Evolutionary conservation across 2,113 vertebrate genomes (phyloP).

Genomic region (Catharus bicknelli): DNA sequence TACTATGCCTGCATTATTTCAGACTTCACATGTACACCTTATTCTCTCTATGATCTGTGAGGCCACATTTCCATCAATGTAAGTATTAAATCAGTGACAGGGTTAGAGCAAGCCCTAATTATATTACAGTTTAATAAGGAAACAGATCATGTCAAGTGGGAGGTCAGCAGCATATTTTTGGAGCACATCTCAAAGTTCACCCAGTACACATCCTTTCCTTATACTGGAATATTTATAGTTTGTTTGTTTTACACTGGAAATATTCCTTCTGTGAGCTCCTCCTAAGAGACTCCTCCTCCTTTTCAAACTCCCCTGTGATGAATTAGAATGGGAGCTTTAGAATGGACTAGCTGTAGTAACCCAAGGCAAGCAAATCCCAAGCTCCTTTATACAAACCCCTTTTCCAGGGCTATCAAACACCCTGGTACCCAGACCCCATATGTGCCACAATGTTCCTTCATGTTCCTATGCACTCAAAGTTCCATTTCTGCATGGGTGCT

Average conservation of each 20-base stretch:
- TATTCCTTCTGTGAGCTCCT: background rate
- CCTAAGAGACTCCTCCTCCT: background rate
- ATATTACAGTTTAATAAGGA: constrained; percentile 56
- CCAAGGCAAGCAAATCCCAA: background rate
- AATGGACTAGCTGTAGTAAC: background rate
- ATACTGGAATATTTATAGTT: constrained; percentile 50
- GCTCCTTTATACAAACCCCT: background rate
- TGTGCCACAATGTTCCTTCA: background rate
- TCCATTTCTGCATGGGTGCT: background rate
- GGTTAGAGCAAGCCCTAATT: constrained; percentile 56
- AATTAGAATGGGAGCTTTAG: background rate
- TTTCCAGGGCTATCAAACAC: background rate
- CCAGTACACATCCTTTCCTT: background rate
- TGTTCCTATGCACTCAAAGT: background rate
- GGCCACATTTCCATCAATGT: constrained; percentile 17
- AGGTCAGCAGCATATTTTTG: constrained; percentile 57
- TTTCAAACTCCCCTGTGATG: background rate
- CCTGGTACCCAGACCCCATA: fast-evolving
- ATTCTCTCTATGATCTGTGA: background rate
- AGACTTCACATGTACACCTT: background rate
- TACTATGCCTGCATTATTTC: background rate
- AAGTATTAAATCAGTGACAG: constrained; percentile 7
- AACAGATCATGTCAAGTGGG: constrained; percentile 36
- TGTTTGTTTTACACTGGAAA: constrained; percentile 31
- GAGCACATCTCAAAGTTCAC: constrained; percentile 39